phyloP scores from a whole-genome alignment of 2,888 invertebrate genomes.

The Elysia crispata region DNA sequence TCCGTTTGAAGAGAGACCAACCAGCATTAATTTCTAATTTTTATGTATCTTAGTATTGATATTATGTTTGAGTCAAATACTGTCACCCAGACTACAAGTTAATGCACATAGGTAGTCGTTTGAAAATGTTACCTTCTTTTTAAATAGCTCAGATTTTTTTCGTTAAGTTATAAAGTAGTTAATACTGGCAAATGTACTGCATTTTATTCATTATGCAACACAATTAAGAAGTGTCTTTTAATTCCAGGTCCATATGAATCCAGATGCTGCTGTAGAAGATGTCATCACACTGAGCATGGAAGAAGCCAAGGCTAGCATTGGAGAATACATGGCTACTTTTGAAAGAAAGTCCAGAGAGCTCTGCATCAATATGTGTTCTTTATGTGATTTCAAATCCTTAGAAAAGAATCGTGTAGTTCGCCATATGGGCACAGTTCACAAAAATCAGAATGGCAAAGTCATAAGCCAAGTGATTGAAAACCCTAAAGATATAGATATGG shows the following conservation, averaged over 20 bases:
- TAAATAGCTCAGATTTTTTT: too few species aligned
- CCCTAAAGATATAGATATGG: neutral
- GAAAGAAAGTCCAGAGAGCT: conserved; percentile 40
- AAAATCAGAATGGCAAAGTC: conserved; percentile 40
- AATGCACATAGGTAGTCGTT: too few species aligned
- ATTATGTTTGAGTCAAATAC: too few species aligned
- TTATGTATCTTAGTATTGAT: too few species aligned
- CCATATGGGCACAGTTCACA: conserved; percentile 37
- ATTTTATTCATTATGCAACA: too few species aligned
- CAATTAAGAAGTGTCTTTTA: too few species aligned
- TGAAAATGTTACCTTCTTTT: too few species aligned
- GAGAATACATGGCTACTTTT: conserved; percentile 65
- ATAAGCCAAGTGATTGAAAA: conserved; percentile 15
- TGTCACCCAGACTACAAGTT: too few species aligned
- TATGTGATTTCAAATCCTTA: conserved; percentile 41
- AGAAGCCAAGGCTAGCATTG: conserved; percentile 72
- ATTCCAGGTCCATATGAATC: conserved; percentile 57
- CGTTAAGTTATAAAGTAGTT: too few species aligned
- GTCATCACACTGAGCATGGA: conserved; percentile 68
- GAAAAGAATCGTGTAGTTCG: conserved; percentile 33
- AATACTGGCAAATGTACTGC: too few species aligned
- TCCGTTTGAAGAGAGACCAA: too few species aligned
- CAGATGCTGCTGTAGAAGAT: conserved; percentile 54
- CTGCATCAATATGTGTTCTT: conserved; percentile 37
- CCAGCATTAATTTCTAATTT: too few species aligned